Conservation (phyloP, 1,140 invertebrate genomes). For the Orius insidiosus region DNA sequence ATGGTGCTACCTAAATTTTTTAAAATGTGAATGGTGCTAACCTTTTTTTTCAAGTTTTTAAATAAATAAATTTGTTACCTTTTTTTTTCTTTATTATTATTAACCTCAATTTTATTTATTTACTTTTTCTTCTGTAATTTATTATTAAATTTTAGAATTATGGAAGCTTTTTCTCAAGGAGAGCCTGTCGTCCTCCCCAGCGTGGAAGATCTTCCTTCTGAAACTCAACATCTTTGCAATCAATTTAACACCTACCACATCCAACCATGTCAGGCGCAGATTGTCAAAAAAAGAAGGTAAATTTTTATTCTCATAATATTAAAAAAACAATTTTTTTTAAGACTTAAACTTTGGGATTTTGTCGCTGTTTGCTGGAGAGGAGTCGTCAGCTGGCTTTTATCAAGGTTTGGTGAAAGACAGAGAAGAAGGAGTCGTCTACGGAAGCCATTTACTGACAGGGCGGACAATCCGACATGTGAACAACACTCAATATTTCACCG, state of each 20-base stretch:
- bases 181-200: constrained; percentile 49
- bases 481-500: constrained; percentile 55
- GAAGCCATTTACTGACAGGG: constrained; percentile 63
- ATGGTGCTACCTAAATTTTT: too few species aligned
- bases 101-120: constrained; percentile 1
- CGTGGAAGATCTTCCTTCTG: constrained; percentile 51
- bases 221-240: constrained; percentile 68
- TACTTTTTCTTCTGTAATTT: constrained; percentile 2
- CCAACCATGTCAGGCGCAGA: constrained; percentile 57
- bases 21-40: too few species aligned
- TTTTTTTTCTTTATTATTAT: not conserved
- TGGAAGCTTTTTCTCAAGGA: constrained; percentile 36
- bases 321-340: constrained; percentile 20
- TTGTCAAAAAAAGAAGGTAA: constrained; percentile 53
- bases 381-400: constrained; percentile 73
- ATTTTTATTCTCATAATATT: constrained; percentile 2
- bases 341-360: constrained; percentile 56
- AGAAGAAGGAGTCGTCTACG: constrained; percentile 61
- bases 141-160: constrained; percentile 20
- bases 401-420: constrained; percentile 57
- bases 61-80: not conserved
- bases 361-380: constrained; percentile 58
- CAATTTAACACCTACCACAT: constrained; percentile 76
- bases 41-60: too few species aligned
- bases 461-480: constrained; percentile 67